Evolutionary conservation across 2,113 vertebrate genomes (phyloP).

Genomic region (Macrotis lagotis): DNA sequence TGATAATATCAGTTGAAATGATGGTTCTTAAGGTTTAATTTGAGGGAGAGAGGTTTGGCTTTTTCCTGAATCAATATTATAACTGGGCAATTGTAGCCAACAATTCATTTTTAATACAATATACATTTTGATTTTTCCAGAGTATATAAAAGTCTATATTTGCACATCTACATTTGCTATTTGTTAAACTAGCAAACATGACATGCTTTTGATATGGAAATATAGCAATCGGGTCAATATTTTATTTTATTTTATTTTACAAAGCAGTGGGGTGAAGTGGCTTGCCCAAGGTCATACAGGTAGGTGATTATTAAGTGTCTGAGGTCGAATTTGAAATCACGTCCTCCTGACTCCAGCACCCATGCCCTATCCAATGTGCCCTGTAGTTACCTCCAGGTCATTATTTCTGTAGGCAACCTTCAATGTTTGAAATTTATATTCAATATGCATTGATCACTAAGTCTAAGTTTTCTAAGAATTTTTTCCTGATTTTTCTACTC

Average conservation of each 20-base stretch:
- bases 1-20: too few relatives aligned
- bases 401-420: too few relatives aligned
- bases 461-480: background rate
- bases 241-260: too few relatives aligned
- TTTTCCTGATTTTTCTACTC: background rate
- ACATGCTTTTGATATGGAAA: background rate
- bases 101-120: background rate
- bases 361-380: too few relatives aligned
- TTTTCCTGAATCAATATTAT: background rate
- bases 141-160: background rate
- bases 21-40: too few relatives aligned
- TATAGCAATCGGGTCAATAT: background rate
- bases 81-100: background rate
- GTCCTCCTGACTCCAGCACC: too few relatives aligned
- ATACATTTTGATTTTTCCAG: background rate
- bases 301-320: too few relatives aligned
- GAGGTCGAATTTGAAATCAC: too few relatives aligned
- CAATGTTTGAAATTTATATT: background rate
- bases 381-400: too few relatives aligned
- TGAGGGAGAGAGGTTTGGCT: accelerated
- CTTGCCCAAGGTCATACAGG: too few relatives aligned
- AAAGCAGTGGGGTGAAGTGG: too few relatives aligned
- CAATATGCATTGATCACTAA: background rate
- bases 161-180: background rate
- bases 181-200: background rate